A percentile compares a stretch with the other conserved stretches of the same genome.
phyloP scores from a whole-genome alignment of 2,888 invertebrate species.

The Amphipoea oculea region DNA sequence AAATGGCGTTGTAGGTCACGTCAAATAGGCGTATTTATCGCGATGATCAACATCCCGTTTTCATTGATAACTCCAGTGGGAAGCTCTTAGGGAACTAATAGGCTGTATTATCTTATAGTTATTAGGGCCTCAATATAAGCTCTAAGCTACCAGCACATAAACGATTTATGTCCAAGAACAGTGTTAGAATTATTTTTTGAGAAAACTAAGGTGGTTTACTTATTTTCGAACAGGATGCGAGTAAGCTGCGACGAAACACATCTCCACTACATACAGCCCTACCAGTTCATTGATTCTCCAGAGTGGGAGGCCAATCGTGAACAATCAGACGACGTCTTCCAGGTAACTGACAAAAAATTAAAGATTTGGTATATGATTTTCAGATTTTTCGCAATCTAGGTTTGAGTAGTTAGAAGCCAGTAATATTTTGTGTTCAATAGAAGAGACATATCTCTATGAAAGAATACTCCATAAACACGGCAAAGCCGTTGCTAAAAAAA shows the following conservation, averaged over 20 bases:
- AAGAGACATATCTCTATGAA: slow-evolving; percentile 5
- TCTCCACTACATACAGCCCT: slow-evolving; percentile 94
- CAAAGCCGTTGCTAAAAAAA: slow-evolving; percentile 38
- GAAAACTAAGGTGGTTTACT: slow-evolving; percentile 23
- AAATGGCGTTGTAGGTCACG: slow-evolving; percentile 24
- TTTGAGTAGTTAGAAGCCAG: not conserved
- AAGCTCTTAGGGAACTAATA: slow-evolving; percentile 27
- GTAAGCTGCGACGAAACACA: slow-evolving; percentile 96
- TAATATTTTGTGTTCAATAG: not conserved
- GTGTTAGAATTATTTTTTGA: not conserved
- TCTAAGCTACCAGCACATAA: slow-evolving; percentile 15
- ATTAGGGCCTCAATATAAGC: slow-evolving; percentile 36
- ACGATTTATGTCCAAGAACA: slow-evolving; percentile 21
- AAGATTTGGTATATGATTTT: not conserved
- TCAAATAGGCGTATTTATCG: slow-evolving; percentile 35
- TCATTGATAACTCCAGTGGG: slow-evolving; percentile 37
- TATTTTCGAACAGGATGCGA: slow-evolving; percentile 91
- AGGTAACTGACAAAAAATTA: slow-evolving; percentile 86
- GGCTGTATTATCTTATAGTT: slow-evolving; percentile 33
- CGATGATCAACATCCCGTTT: slow-evolving; percentile 24
- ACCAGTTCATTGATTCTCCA: slow-evolving; percentile 97
- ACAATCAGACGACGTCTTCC: slow-evolving; percentile 94
- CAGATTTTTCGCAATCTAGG: not conserved
- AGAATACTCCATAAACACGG: slow-evolving; percentile 2
- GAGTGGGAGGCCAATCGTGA: slow-evolving; percentile 96